Conservation (phyloP, 2,888 invertebrate species). For the Chrysolina oricalcia region DNA sequence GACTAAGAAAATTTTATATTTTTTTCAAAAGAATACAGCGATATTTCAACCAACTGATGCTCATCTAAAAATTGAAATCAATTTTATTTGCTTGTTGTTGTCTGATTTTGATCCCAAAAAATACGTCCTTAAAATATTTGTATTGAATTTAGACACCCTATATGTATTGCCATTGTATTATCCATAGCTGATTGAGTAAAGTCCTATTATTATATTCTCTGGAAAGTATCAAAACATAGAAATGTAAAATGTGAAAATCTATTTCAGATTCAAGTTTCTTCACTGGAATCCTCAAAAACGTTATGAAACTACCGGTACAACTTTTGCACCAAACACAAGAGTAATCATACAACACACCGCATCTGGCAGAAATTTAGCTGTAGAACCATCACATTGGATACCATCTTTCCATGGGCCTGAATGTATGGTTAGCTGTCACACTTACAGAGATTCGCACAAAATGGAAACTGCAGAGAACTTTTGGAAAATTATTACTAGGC, state of each 20-base stretch:
- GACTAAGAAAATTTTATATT: too few species aligned
- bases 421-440: slow-evolving; percentile 60
- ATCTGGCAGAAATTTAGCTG: slow-evolving; percentile 67
- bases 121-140: too few species aligned
- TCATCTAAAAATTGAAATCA: too few species aligned
- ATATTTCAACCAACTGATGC: too few species aligned
- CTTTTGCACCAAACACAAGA: slow-evolving; percentile 62
- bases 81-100: too few species aligned
- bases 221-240: too few species aligned
- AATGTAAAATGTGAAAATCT: not conserved
- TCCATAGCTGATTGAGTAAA: too few species aligned
- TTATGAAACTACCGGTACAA: slow-evolving; percentile 63
- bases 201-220: too few species aligned
- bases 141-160: too few species aligned
- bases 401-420: slow-evolving; percentile 68
- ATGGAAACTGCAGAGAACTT: slow-evolving; percentile 66
- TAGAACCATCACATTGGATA: slow-evolving; percentile 63
- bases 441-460: slow-evolving; percentile 61
- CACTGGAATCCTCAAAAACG: slow-evolving; percentile 65
- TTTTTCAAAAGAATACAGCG: too few species aligned
- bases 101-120: too few species aligned
- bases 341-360: slow-evolving; percentile 68
- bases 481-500: slow-evolving; percentile 59
- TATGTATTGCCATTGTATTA: too few species aligned
- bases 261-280: slow-evolving; percentile 64